Evolutionary conservation across 1,140 invertebrate genomes (phyloP).

Genomic region (Anagrus nilaparvatae): DNA sequence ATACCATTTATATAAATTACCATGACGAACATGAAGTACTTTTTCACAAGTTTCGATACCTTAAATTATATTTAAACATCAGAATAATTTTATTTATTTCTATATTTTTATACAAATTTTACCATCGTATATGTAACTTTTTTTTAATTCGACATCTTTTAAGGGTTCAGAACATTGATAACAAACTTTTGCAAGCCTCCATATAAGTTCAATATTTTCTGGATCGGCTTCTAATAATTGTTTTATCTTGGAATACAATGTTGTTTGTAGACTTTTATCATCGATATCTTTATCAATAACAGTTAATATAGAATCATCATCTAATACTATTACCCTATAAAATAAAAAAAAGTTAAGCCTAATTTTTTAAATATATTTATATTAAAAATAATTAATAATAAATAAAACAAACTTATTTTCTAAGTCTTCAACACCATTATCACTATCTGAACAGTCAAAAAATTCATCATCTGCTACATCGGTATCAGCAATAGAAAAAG

Average conservation of each 20-base stretch:
- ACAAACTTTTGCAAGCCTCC: constrained; percentile 59
- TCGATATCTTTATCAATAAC: constrained; percentile 29
- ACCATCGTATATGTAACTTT: constrained; percentile 49
- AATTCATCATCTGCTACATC: constrained; percentile 40
- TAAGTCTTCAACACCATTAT: constrained; percentile 24
- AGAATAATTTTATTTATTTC: background rate
- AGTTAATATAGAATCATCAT: no score
- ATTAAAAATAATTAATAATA: no score
- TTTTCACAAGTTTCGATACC: constrained; percentile 50
- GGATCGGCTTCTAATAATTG: constrained; percentile 33
- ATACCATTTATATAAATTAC: constrained; percentile 70
- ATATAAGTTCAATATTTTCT: constrained; percentile 47
- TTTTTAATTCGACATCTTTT: constrained; percentile 42
- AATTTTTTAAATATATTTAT: no score
- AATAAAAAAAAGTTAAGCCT: no score
- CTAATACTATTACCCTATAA: constrained; percentile 9
- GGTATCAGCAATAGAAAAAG: constrained; percentile 33
- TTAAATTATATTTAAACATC: constrained; percentile 20
- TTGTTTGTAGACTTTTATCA: constrained; percentile 20
- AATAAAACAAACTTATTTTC: constrained; percentile 29
- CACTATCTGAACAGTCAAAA: constrained; percentile 39
- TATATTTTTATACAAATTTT: constrained; percentile 14
- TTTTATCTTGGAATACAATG: constrained; percentile 31
- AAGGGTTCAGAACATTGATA: constrained; percentile 42
- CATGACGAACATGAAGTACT: constrained; percentile 46